Percentiles rank a stretch among this genome's conserved stretches.
These are phyloP conservation scores for Siniperca scherzeri DNA, from an alignment of 2,797 vertebrate species.

Conservation along the genomic window DNA sequence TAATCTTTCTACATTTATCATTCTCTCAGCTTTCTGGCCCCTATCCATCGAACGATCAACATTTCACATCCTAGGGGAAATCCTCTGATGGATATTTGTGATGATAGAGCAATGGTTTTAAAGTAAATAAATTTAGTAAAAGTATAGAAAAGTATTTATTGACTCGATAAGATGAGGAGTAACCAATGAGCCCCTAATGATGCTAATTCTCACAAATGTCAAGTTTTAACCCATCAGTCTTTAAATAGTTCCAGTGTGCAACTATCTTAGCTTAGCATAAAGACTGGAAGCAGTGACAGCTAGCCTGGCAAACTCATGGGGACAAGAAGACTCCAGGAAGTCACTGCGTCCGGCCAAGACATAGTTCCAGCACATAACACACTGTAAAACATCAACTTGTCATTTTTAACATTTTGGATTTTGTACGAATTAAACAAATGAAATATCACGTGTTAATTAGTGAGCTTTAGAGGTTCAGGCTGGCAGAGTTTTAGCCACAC, in stretches of 20 bases:
- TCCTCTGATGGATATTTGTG: constrained; percentile 34
- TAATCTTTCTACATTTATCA: constrained; percentile 31
- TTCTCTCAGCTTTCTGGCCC: constrained; percentile 10
- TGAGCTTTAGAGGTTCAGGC: background rate
- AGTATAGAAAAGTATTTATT: background rate
- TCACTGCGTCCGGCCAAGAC: too few relatives aligned
- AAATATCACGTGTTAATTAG: background rate
- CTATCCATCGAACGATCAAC: constrained; percentile 6
- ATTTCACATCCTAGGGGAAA: constrained; percentile 19
- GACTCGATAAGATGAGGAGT: background rate
- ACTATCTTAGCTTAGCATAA: background rate
- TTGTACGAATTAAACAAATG: background rate
- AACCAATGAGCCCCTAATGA: background rate
- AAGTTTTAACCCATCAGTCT: too few relatives aligned
- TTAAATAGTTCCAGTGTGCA: background rate
- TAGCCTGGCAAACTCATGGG: background rate
- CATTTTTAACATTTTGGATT: background rate
- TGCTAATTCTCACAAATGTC: constrained; percentile 9
- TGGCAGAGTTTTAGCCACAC: background rate
- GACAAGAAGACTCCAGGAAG: background rate
- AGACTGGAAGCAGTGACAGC: background rate
- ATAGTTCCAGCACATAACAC: too few relatives aligned
- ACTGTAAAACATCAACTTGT: background rate
- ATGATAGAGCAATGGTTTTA: constrained; percentile 9
- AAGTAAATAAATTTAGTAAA: constrained; percentile 1